These are phyloP conservation scores for Lepidocolaptes lacrymiger DNA, from an alignment of 2,797 vertebrate species.

Conservation along the genomic window DNA sequence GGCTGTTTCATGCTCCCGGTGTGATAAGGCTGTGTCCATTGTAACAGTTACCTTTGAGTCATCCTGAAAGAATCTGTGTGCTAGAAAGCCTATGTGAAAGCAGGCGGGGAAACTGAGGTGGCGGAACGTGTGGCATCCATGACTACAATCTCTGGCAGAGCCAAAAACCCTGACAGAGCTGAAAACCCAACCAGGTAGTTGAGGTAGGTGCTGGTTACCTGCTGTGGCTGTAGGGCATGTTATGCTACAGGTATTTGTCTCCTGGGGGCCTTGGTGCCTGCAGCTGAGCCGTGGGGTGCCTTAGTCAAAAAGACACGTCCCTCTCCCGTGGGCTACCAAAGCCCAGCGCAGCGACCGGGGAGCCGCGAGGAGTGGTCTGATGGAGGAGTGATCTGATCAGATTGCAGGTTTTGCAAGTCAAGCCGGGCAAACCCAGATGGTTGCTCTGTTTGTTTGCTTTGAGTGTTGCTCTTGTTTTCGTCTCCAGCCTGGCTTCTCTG, in stretches of 20 bases:
- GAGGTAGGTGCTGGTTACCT: not conserved
- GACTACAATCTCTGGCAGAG: not conserved
- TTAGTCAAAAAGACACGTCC: not conserved
- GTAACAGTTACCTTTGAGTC: not conserved
- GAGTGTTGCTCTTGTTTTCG: not conserved
- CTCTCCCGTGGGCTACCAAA: not conserved
- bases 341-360: not conserved
- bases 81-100: not conserved
- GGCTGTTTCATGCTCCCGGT: not conserved
- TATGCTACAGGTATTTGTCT: not conserved
- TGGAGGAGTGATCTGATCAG: not conserved
- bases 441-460: slow-evolving; percentile 4
- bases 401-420: not conserved
- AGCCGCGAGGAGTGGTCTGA: not conserved
- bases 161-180: not conserved
- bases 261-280: not conserved
- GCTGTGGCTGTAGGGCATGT: not conserved
- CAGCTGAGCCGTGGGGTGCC: not conserved
- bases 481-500: not conserved
- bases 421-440: not conserved
- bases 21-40: not conserved
- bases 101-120: not conserved
- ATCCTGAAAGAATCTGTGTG: not conserved
- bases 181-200: not conserved
- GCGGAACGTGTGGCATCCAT: not conserved